Evolutionary conservation across 2,797 vertebrate genomes (phyloP).

Genomic region (Gouania willdenowi): DNA sequence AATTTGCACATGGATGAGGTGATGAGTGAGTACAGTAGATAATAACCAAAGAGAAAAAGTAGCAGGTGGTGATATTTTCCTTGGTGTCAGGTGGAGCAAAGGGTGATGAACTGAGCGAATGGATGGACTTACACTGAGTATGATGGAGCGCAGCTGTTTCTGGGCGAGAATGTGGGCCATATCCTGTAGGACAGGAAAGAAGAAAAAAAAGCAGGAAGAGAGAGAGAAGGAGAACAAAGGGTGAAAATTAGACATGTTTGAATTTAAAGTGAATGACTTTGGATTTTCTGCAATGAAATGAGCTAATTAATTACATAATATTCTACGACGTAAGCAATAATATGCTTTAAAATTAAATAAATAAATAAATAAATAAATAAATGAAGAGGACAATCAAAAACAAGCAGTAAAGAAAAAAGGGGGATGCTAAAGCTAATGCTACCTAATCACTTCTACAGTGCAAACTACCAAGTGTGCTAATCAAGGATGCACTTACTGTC

Average conservation of each 20-base stretch:
- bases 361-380: background rate
- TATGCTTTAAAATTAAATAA: background rate
- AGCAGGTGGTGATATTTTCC: conserved; percentile 29
- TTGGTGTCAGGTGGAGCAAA: conserved; percentile 20
- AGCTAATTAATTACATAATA: conserved; percentile 14
- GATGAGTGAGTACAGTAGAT: conserved; percentile 25
- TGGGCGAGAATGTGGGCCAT: conserved; percentile 97
- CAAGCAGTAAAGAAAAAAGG: conserved; percentile 40
- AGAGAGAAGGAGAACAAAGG: conserved; percentile 1
- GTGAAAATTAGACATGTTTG: conserved; percentile 4
- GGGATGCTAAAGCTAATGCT: conserved; percentile 38
- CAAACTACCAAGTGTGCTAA: conserved; percentile 60
- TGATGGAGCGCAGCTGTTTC: conserved; percentile 95
- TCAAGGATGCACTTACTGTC: conserved; percentile 82
- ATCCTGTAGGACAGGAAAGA: conserved; percentile 75
- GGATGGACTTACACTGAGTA: conserved; percentile 86
- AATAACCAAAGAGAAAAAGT: conserved; percentile 19
- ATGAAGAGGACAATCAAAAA: conserved; percentile 42
- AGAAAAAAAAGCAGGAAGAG: conserved; percentile 11
- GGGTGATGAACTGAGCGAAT: conserved; percentile 2
- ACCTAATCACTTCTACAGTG: conserved; percentile 49
- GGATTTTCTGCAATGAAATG: conserved; percentile 10
- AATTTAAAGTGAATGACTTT: background rate
- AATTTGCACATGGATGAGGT: conserved; percentile 7
- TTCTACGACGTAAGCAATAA: conserved; percentile 21